Evolutionary conservation across 2,888 invertebrate species (phyloP).

Genomic region (Odontothrips loti): DNA sequence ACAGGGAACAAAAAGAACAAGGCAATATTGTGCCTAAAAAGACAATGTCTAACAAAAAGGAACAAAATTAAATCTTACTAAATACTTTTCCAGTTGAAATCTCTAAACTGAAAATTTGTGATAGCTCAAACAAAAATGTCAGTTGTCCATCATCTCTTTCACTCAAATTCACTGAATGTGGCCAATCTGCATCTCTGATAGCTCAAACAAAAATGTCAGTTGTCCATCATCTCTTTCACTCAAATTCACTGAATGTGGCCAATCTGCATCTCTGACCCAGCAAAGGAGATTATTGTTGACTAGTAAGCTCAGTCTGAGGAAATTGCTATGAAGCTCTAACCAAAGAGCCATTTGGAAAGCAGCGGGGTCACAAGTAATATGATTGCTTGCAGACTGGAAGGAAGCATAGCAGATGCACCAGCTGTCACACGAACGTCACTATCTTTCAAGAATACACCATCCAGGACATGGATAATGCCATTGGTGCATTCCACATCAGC

Average conservation of each 20-base stretch:
- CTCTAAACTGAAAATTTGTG: background rate
- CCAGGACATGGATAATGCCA: constrained; percentile 92
- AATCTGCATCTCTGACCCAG: background rate
- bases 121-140: background rate
- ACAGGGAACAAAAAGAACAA: too few relatives aligned
- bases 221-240: background rate
- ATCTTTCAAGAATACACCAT: constrained; percentile 76
- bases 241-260: background rate
- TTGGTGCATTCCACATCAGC: constrained; percentile 94
- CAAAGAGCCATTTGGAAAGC: constrained; percentile 6
- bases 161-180: background rate
- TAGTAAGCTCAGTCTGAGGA: constrained; percentile 12
- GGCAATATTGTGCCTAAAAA: too few relatives aligned
- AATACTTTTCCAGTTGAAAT: too few relatives aligned
- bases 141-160: background rate
- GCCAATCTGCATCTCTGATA: background rate
- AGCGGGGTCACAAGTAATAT: background rate
- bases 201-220: background rate
- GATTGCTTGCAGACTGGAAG: background rate
- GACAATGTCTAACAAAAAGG: too few relatives aligned
- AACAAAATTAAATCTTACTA: background rate
- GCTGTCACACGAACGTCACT: constrained; percentile 73
- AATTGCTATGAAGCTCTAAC: background rate
- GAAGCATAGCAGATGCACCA: constrained; percentile 33
- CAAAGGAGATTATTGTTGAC: background rate